A percentile compares a stretch with the other conserved stretches of the same genome.
Conservation (phyloP, 2,797 vertebrate species). For the Lacerta agilis region DNA sequence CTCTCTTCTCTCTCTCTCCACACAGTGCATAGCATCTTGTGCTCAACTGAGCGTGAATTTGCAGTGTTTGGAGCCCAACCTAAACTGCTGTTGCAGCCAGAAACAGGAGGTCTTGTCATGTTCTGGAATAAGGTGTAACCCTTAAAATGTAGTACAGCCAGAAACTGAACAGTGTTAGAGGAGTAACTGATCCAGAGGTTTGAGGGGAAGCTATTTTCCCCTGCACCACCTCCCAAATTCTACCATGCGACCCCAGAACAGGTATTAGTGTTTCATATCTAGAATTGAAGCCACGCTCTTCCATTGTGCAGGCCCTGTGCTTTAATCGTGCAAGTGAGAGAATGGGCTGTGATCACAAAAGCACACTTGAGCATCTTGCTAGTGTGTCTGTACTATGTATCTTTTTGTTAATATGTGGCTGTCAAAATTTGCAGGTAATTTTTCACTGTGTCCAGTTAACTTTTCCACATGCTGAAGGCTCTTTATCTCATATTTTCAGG, state of each 20-base stretch:
- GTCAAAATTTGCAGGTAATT: neutral
- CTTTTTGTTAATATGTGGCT: fast-evolving
- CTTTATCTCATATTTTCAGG: neutral
- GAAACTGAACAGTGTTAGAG: neutral
- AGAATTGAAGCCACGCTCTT: neutral
- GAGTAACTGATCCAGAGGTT: neutral
- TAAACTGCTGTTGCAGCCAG: neutral
- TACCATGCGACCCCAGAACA: neutral
- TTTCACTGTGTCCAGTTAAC: neutral
- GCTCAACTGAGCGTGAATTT: neutral
- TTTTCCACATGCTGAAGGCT: neutral
- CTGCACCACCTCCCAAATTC: neutral
- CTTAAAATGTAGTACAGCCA: neutral
- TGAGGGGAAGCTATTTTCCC: no score
- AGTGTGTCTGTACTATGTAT: neutral
- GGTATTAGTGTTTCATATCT: neutral
- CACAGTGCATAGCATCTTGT: neutral
- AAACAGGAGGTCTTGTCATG: neutral
- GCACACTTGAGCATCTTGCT: neutral
- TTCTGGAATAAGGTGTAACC: neutral
- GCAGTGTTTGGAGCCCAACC: neutral
- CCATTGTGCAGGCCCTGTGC: neutral
- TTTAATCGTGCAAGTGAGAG: neutral
- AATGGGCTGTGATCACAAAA: no score
- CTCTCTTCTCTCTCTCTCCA: fast-evolving